Evolutionary conservation across 1,140 invertebrate genomes (phyloP).

Genomic region (Lepidurus packardi): DNA sequence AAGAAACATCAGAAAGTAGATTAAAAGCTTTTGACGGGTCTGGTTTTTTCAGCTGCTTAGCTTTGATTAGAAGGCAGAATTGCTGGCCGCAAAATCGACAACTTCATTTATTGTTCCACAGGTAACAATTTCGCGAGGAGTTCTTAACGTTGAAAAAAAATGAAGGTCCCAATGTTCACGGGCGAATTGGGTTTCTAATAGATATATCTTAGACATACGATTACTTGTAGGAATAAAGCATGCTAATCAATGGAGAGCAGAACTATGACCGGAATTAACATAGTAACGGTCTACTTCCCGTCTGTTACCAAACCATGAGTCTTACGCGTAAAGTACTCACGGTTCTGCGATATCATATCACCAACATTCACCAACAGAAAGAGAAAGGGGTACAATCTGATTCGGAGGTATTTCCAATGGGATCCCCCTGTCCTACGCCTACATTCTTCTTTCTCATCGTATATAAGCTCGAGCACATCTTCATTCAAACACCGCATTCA

Average conservation of each 20-base stretch:
- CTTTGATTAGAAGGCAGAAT: neutral
- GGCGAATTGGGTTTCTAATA: neutral
- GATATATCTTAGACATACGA: neutral
- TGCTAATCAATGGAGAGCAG: neutral
- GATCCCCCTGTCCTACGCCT: neutral
- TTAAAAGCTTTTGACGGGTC: no score
- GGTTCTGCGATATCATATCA: neutral
- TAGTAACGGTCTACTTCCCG: neutral
- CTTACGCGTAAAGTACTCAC: neutral
- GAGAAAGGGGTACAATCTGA: neutral
- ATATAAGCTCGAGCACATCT: slow-evolving; percentile 6
- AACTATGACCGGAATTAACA: neutral
- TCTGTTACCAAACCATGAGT: neutral
- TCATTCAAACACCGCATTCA: neutral
- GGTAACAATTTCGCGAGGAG: no score
- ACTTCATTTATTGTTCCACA: no score
- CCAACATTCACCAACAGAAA: neutral
- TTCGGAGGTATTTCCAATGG: neutral
- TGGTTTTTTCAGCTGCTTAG: no score
- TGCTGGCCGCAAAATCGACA: no score
- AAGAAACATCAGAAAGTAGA: no score
- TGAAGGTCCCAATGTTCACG: no score
- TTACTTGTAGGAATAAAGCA: neutral
- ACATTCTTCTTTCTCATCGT: neutral
- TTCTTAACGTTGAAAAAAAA: no score